A percentile compares a stretch with the other conserved stretches of the same genome.
Evolutionary conservation across 2,797 vertebrate genomes (phyloP).

Genomic region (Coccyzus lansbergi): DNA sequence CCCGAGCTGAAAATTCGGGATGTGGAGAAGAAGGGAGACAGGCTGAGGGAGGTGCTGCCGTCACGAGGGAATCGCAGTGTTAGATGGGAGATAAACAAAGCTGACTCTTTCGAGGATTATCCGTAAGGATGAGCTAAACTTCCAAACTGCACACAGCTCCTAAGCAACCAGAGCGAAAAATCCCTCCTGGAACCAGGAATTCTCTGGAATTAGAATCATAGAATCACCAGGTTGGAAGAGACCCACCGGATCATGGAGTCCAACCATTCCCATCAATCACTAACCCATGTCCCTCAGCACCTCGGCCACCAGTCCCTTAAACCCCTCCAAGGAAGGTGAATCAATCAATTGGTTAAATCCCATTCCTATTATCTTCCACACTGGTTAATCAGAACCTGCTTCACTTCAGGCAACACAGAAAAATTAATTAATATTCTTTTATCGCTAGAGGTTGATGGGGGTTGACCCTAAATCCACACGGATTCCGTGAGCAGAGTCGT

Average conservation of each 20-base stretch:
- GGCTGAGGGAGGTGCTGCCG: background rate
- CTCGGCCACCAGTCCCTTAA: too few relatives aligned
- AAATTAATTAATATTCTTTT: background rate
- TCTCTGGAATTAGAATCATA: too few relatives aligned
- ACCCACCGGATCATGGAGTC: too few relatives aligned
- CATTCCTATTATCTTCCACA: background rate
- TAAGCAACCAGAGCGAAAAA: background rate
- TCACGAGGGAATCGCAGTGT: rapidly evolving
- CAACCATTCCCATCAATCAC: too few relatives aligned
- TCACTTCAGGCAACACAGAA: background rate
- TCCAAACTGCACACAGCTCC: background rate
- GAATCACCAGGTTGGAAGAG: too few relatives aligned
- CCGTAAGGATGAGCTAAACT: background rate
- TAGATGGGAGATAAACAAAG: rapidly evolving
- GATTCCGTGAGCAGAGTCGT: background rate
- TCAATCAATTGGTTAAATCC: background rate
- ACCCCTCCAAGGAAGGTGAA: too few relatives aligned
- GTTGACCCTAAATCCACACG: background rate
- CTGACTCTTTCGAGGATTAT: background rate
- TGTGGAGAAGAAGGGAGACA: background rate
- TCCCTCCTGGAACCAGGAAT: background rate
- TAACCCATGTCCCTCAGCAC: too few relatives aligned
- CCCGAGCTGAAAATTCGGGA: background rate
- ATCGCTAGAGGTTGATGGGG: rapidly evolving
- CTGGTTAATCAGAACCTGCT: rapidly evolving